These are phyloP conservation scores for Eclectus roratus DNA, from an alignment of 2,113 vertebrate genomes.

Conservation along the genomic window DNA sequence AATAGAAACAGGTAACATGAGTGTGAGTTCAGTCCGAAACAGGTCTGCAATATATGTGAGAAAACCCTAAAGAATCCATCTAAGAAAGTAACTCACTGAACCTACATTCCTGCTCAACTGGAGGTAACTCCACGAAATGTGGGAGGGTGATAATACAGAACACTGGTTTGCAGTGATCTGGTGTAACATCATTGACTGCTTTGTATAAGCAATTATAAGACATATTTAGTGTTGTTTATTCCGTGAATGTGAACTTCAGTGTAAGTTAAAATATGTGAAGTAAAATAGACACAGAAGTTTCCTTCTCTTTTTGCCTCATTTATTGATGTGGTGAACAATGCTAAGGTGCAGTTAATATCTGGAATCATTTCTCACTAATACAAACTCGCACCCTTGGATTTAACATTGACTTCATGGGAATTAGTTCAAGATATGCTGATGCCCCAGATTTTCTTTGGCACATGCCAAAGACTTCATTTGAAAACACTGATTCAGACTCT, in stretches of 20 bases:
- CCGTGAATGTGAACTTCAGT: background rate
- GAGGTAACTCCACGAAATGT: background rate
- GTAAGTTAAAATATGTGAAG: background rate
- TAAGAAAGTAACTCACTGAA: background rate
- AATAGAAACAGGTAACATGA: accelerated
- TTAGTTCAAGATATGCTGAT: background rate
- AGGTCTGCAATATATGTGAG: background rate
- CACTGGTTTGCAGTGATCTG: background rate
- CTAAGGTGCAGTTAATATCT: background rate
- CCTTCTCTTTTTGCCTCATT: background rate
- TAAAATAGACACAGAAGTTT: background rate
- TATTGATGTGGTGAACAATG: background rate
- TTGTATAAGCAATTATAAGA: background rate
- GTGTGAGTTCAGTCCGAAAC: background rate
- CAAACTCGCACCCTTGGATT: background rate
- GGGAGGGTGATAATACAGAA: accelerated
- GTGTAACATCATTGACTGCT: background rate
- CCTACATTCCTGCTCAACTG: background rate
- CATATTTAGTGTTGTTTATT: background rate
- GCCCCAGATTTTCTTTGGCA: background rate
- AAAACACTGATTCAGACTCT: background rate
- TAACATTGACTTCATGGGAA: background rate
- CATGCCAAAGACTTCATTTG: accelerated
- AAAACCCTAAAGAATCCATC: background rate
- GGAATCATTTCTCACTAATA: background rate